Evolutionary conservation across 2,888 invertebrate species (phyloP).

Genomic region (Seladonia tumulorum): DNA sequence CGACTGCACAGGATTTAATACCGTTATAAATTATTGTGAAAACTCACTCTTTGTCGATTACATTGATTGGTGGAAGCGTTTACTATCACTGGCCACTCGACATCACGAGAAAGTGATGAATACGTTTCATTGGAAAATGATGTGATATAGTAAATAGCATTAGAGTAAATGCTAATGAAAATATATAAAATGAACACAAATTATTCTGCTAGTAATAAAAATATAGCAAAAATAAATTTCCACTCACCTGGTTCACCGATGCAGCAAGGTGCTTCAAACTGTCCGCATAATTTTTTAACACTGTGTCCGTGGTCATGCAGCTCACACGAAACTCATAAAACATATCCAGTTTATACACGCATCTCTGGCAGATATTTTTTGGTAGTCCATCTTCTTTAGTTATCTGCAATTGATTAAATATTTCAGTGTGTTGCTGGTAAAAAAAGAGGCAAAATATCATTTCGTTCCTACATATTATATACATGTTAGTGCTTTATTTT

Average conservation of each 20-base stretch:
- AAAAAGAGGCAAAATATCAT: not conserved
- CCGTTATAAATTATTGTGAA: no score
- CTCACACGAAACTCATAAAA: conserved; percentile 89
- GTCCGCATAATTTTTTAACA: conserved; percentile 89
- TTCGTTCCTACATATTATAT: not conserved
- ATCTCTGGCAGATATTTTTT: conserved; percentile 90
- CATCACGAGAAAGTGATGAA: no score
- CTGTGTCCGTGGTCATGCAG: conserved; percentile 88
- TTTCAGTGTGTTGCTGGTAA: not conserved
- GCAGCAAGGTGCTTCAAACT: conserved; percentile 89
- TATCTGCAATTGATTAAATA: conserved; percentile 85
- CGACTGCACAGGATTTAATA: no score
- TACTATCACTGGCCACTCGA: no score
- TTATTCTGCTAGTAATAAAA: not conserved
- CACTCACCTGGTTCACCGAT: conserved; percentile 88
- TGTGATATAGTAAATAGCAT: not conserved
- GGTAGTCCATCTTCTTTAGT: conserved; percentile 90
- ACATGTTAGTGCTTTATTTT: not conserved
- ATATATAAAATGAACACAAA: not conserved
- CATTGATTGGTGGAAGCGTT: no score
- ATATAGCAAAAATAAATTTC: no score
- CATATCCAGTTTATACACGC: conserved; percentile 88
- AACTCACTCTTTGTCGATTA: no score
- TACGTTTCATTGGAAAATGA: no score
- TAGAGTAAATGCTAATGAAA: not conserved